A percentile compares a stretch with the other conserved stretches of the same genome.
phyloP scores from a whole-genome alignment of 2,113 vertebrate species.

The Climacteris rufus region DNA sequence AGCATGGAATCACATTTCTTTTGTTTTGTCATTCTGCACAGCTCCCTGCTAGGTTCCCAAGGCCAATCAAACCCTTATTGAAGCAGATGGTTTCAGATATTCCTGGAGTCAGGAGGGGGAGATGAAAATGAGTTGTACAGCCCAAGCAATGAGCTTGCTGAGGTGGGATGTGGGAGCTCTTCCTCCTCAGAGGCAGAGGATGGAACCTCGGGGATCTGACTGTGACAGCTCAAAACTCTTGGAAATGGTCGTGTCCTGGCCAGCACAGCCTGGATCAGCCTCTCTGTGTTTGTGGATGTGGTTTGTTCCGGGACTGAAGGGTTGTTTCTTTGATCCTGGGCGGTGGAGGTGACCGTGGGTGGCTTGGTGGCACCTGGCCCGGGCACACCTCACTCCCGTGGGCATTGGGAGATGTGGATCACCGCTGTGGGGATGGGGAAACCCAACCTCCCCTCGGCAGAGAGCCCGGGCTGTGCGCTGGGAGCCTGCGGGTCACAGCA shows the following conservation, averaged over 20 bases:
- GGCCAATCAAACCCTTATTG: neutral
- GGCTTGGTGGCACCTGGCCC: neutral
- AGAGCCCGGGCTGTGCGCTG: neutral
- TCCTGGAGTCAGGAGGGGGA: neutral
- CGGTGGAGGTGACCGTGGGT: neutral
- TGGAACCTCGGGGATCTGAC: accelerated
- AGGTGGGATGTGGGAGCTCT: neutral
- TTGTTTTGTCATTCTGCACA: accelerated
- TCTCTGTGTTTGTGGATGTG: accelerated
- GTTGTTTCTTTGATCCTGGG: accelerated
- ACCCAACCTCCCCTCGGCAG: neutral
- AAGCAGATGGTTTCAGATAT: neutral
- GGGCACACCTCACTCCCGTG: accelerated
- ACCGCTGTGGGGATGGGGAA: accelerated
- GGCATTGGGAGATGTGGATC: accelerated
- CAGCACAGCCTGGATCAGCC: accelerated
- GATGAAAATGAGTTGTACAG: accelerated
- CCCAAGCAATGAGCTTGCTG: neutral
- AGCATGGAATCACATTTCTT: neutral
- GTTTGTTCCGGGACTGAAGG: neutral
- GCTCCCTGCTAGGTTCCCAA: neutral
- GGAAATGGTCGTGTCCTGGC: accelerated
- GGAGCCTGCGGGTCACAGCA: neutral
- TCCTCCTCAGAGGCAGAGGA: neutral
- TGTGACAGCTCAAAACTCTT: neutral